Evolutionary conservation across 2,797 vertebrate species (phyloP), one percentile per base, ranked within the genome.

Genomic region (Sebastes miniatus): DNA sequence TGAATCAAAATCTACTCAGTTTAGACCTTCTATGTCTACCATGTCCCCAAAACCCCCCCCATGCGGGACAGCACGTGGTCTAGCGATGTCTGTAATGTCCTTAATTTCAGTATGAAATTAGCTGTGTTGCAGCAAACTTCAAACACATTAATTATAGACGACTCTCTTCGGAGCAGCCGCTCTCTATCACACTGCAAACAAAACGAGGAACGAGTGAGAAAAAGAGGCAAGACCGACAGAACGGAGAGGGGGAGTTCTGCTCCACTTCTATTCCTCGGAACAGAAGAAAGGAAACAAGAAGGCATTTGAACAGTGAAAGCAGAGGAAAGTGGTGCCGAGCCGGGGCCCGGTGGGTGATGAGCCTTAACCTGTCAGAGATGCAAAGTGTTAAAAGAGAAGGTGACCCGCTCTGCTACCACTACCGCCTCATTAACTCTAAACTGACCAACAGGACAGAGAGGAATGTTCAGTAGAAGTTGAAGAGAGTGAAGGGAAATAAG

Each of bases 71-170:
- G 84, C 89, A 76, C 88, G 87, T 34, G 83, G 86, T 86, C 76
- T 74, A 59, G 80, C 20, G n/a, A 65, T 77, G 87, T 84, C 78
- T 84, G 76, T 86, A 85, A 93, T 86, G 85, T 34, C 83, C 88
- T 90, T 92, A 86, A 94, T 94, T 92, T 85, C n/a, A 65, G 86
- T 86, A 79, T 85, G 81, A 93, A 94, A 93, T 93, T 79, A 91
- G 83, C 85, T 76, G 83, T 88, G 81, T 87, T 92, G 92, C 88
- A 74, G 87, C 81, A 91, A 90, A 93, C 87, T 92, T 93, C 88
- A 95, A 91, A 92, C 87, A 90, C 88, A 88, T 93, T 92, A 92
- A 95, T 95, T 93, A 95, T 87, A 92, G 90, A 91, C 10, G 58
- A 66, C 52, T 77, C 80, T 94, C 87, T 83, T 77, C 87, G 84